These are phyloP conservation scores for Macrosoma leucophasiata DNA, from an alignment of 2,888 invertebrate species.

Conservation along the genomic window DNA sequence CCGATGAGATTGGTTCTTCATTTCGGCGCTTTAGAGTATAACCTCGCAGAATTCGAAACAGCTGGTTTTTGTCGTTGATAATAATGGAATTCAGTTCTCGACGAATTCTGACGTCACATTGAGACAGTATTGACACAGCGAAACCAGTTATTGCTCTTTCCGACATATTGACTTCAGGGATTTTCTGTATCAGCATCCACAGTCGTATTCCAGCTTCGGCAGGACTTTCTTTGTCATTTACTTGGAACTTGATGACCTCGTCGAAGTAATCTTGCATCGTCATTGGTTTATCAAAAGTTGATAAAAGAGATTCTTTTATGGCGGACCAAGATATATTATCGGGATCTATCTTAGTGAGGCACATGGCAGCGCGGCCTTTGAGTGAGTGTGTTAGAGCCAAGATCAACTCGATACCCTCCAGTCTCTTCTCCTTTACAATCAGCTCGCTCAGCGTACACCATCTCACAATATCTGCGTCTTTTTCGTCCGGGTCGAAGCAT, in stretches of 20 bases:
- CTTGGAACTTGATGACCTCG: conserved; percentile 1
- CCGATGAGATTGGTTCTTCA: no score
- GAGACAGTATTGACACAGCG: not conserved
- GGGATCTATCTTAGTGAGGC: conserved; percentile 21
- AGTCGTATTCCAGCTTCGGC: conserved; percentile 8
- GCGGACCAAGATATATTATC: conserved; percentile 16
- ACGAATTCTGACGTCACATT: not conserved
- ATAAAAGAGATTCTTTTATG: conserved; percentile 15
- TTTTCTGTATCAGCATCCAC: conserved; percentile 15
- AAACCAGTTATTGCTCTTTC: conserved; percentile 1
- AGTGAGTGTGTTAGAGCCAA: conserved; percentile 18
- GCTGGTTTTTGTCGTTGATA: not conserved
- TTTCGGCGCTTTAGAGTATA: not conserved
- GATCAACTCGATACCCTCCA: conserved; percentile 21
- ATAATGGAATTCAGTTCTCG: not conserved
- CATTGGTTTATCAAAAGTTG: conserved; percentile 6
- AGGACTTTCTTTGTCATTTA: not conserved
- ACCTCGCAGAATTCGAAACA: not conserved
- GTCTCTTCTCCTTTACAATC: conserved; percentile 6
- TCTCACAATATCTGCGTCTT: conserved; percentile 20
- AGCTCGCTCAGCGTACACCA: conserved; percentile 19
- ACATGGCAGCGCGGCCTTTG: conserved; percentile 22
- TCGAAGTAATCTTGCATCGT: conserved; percentile 4
- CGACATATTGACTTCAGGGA: conserved; percentile 4
- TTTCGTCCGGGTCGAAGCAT: conserved; percentile 24